Evolutionary conservation across 2,888 invertebrate genomes (phyloP), one percentile per base, ranked within the genome.

Genomic region (Escarpia spicata): DNA sequence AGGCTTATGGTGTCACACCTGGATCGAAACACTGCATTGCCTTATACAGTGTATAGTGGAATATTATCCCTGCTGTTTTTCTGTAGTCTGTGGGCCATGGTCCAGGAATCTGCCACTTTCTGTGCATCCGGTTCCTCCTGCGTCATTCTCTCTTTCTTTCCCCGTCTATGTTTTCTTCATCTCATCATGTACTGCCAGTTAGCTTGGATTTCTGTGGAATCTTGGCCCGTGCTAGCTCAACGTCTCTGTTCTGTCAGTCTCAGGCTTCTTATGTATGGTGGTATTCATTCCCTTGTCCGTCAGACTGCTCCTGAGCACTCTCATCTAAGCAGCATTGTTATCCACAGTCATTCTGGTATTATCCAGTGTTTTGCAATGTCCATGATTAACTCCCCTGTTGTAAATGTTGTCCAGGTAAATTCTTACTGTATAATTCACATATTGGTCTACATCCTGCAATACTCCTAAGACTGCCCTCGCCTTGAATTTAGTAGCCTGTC

Each of bases 101-200:
- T 75, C 75, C 75, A 75, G 75, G 75, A 75, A 75, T 75, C 75
- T 75, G 75, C 26, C 75, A 75, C 75, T 75, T 26, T 75, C n/a
- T 26, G 1, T 15, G 19, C 26, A 4, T 75, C 75, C 75, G 26
- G 26, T 75, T 6, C 75, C 19, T 19, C 75, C 3, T 75, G n/a
- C 75, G n/a, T 75, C 75, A 75, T 75, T 26, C 75, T 75, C 26
- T 75, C 19, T 6, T 15, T 52, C 75, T 26, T 75, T 75, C 19
- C 75, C 75, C 2, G 2, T 75, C 60, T 60, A 19, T 10, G 26
- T 75, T 75, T 75, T 75, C 75, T 0, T 26, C 75, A 26, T 26
- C 75, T 26, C 6, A 19, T 26, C 75, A 75, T 26, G 75, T 75
- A 6, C 6, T 26, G 1, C 26, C 19, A 75, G 75, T 75, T 75